A percentile compares a stretch with the other conserved stretches of the same genome.
Evolutionary conservation across 2,888 invertebrate species (phyloP).

Genomic region (Oscheius sp.): DNA sequence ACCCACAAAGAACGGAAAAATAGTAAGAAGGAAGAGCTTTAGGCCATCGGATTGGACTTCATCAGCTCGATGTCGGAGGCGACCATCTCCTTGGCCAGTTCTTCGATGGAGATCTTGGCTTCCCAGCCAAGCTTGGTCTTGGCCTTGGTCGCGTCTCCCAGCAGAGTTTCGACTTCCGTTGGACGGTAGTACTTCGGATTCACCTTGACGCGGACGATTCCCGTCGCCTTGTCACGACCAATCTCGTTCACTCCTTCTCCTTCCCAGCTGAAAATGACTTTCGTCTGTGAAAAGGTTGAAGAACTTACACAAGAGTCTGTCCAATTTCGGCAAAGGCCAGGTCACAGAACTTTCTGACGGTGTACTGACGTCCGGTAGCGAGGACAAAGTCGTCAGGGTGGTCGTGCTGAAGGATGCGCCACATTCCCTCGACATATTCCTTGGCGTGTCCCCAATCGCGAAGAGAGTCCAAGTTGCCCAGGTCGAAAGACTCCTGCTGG

Average conservation of each 20-base stretch:
- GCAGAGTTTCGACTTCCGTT: conserved; percentile 89
- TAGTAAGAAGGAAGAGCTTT: conserved; percentile 36
- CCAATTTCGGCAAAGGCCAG: conserved; percentile 87
- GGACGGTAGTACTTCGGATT: conserved; percentile 92
- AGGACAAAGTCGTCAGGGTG: conserved; percentile 95
- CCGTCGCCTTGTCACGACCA: conserved; percentile 82
- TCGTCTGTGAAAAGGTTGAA: not conserved
- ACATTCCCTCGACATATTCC: conserved; percentile 84
- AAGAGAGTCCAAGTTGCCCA: conserved; percentile 93
- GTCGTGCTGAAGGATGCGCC: conserved; percentile 96
- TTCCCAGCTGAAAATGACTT: conserved; percentile 81
- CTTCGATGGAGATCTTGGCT: conserved; percentile 83
- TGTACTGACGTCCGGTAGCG: conserved; percentile 93
- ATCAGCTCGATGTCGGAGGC: conserved; percentile 89
- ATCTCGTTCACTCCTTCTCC: conserved; percentile 87
- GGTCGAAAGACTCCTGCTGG: conserved; percentile 82
- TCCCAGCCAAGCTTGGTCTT: conserved; percentile 87
- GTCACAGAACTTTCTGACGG: conserved; percentile 95
- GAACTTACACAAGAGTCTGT: conserved; percentile 79
- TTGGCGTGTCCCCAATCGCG: conserved; percentile 90
- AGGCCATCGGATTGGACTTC: conserved; percentile 90
- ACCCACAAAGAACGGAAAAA: conserved; percentile 20
- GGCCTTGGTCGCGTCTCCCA: conserved; percentile 95
- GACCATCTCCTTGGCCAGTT: conserved; percentile 94
- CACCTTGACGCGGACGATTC: conserved; percentile 85